phyloP scores from a whole-genome alignment of 2,113 vertebrate genomes.

The Madoqua kirkii region DNA sequence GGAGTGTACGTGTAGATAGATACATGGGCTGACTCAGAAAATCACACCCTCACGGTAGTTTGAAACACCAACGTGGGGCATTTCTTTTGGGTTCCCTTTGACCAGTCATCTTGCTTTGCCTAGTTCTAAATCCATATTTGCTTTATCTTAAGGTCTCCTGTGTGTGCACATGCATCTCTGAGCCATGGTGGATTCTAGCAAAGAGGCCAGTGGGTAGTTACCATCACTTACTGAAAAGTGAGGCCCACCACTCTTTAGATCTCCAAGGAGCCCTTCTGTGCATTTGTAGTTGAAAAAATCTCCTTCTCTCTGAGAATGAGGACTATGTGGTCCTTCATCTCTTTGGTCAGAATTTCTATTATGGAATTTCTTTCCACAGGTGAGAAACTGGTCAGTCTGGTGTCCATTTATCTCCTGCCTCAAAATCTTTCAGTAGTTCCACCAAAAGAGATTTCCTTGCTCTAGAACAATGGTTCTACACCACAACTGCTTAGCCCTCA shows the following conservation, averaged over 20 bases:
- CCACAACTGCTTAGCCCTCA: background rate
- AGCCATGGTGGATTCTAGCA: background rate
- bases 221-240: background rate
- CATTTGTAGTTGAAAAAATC: background rate
- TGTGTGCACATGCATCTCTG: background rate
- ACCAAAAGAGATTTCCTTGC: background rate
- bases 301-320: background rate
- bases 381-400: background rate
- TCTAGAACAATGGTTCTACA: background rate
- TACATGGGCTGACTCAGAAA: background rate
- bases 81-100: background rate
- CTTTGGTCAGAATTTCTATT: background rate
- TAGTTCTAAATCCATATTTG: background rate
- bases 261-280: background rate
- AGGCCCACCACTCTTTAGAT: background rate
- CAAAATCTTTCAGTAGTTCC: background rate
- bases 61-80: background rate
- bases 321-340: background rate
- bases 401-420: background rate
- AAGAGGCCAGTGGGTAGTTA: background rate
- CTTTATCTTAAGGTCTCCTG: background rate
- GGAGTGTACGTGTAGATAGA: background rate
- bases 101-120: background rate
- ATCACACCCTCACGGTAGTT: fast-evolving
- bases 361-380: background rate